phyloP scores from a whole-genome alignment of 2,797 vertebrate genomes.

The Carcharodon carcharias region DNA sequence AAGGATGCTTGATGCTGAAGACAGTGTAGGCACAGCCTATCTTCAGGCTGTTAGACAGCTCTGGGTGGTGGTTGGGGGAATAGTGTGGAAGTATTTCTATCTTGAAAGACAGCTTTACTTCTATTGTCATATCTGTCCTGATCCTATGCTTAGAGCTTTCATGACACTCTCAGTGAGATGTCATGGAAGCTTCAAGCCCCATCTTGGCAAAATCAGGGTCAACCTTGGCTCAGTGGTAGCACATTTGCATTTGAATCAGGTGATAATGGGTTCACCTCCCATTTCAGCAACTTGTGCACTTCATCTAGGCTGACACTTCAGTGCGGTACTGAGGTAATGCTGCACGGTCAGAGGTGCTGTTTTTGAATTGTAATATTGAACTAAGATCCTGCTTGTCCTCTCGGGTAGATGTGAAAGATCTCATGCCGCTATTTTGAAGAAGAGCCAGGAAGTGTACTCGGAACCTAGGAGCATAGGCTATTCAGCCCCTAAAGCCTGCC shows the following conservation, averaged over 20 bases:
- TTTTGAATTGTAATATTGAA: not conserved
- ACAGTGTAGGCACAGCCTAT: no score
- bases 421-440: not conserved
- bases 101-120: no score
- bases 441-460: not conserved
- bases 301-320: not conserved
- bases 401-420: not conserved
- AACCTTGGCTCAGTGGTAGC: not conserved
- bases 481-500: not conserved
- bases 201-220: not conserved
- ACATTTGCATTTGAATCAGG: not conserved
- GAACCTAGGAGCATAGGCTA: not conserved
- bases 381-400: not conserved
- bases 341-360: not conserved
- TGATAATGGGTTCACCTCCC: not conserved
- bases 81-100: no score
- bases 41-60: no score
- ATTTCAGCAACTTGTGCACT: not conserved
- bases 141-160: not conserved
- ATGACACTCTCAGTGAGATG: not conserved
- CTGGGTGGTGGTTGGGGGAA: no score
- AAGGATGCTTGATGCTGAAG: no score
- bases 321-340: not conserved
- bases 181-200: not conserved
- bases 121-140: no score